Evolutionary conservation across 1,140 invertebrate species (phyloP).

Genomic region (Drosophila baimaii): DNA sequence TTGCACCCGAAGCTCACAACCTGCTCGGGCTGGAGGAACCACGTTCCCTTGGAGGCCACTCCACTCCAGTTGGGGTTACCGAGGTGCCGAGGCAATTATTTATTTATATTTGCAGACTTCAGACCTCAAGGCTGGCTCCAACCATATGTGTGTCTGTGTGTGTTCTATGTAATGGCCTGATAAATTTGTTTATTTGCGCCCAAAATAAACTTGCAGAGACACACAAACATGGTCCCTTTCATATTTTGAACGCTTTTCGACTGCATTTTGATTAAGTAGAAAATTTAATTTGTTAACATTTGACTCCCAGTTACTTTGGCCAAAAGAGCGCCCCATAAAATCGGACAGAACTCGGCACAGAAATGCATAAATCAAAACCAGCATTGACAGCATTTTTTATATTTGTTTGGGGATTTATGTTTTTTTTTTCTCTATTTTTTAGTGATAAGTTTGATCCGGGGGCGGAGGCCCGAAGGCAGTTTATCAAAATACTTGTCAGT

Average conservation of each 20-base stretch:
- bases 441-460: slow-evolving; percentile 67
- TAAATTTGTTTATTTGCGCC: slow-evolving; percentile 77
- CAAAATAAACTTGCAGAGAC: slow-evolving; percentile 63
- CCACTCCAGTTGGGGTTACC: slow-evolving; percentile 32
- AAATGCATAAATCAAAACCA: slow-evolving; percentile 69
- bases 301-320: slow-evolving; percentile 49
- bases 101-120: slow-evolving; percentile 49
- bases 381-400: slow-evolving; percentile 61
- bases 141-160: slow-evolving; percentile 21
- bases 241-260: slow-evolving; percentile 59
- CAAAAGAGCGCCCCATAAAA: no score
- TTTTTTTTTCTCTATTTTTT: slow-evolving; percentile 39
- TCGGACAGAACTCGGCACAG: slow-evolving; percentile 39
- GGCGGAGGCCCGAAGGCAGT: slow-evolving; percentile 70
- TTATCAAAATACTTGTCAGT: slow-evolving; percentile 74
- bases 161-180: slow-evolving; percentile 73
- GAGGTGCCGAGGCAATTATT: slow-evolving; percentile 61
- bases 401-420: background rate
- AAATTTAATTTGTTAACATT: slow-evolving; percentile 77
- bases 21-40: background rate
- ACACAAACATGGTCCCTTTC: slow-evolving; percentile 60
- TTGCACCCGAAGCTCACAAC: background rate
- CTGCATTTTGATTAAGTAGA: slow-evolving; percentile 78
- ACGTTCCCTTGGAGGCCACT: slow-evolving; percentile 19
- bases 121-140: slow-evolving; percentile 59